These are phyloP conservation scores for Nesoenas mayeri DNA, from an alignment of 2,113 vertebrate genomes.

Conservation along the genomic window DNA sequence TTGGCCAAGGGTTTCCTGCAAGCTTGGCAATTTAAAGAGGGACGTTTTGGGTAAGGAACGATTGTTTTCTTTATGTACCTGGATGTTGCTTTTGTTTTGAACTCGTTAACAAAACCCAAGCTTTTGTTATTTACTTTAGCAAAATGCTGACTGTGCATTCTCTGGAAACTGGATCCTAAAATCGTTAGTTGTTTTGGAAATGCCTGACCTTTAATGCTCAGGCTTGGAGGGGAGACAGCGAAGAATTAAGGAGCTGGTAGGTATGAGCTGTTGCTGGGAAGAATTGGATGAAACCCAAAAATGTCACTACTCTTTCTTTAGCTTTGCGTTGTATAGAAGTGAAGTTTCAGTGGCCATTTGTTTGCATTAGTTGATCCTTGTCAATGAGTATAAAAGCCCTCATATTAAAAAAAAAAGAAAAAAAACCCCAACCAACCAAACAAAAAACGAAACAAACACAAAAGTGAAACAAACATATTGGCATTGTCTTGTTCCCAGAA, in stretches of 20 bases:
- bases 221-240: conserved; percentile 6
- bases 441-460: background rate
- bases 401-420: background rate
- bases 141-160: conserved; percentile 2
- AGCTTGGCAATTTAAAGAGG: background rate
- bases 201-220: background rate
- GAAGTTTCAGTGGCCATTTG: conserved; percentile 43
- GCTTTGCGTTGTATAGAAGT: conserved; percentile 31
- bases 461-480: background rate
- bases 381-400: conserved; percentile 50
- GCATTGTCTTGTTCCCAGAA: conserved; percentile 16
- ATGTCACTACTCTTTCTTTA: conserved; percentile 48
- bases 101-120: background rate
- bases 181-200: conserved; percentile 35
- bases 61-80: background rate
- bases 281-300: conserved; percentile 54
- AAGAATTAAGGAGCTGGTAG: background rate
- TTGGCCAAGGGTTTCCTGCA: background rate
- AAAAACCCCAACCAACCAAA: no score
- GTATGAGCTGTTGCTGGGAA: conserved; percentile 52
- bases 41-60: background rate
- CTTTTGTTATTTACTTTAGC: conserved; percentile 7
- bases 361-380: conserved; percentile 57
- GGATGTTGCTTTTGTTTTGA: conserved; percentile 13
- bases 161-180: conserved; percentile 21